phyloP scores from a whole-genome alignment of 2,113 vertebrate species.

The Lonchura striata region DNA sequence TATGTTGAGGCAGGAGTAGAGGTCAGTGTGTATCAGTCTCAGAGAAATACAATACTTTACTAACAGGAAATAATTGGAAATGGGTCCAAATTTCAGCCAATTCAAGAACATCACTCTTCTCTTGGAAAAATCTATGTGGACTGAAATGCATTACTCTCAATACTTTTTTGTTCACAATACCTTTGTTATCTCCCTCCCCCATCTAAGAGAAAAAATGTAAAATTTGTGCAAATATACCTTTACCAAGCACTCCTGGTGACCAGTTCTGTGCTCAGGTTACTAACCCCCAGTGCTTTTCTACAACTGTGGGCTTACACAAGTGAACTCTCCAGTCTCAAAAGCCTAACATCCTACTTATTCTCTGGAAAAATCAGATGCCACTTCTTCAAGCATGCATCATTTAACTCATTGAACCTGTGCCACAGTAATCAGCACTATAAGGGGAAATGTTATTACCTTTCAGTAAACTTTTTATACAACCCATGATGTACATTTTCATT shows the following conservation, averaged over 20 bases:
- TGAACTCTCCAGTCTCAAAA: background rate
- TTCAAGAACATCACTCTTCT: background rate
- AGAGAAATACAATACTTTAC: background rate
- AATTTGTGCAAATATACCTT: background rate
- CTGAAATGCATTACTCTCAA: background rate
- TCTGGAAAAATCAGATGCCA: conserved; percentile 13
- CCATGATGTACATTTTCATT: background rate
- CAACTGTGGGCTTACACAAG: background rate
- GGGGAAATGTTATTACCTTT: background rate
- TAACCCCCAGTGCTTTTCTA: background rate
- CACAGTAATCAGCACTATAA: background rate
- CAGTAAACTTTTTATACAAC: background rate
- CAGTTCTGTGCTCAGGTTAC: background rate
- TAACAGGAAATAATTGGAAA: background rate
- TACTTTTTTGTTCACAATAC: background rate
- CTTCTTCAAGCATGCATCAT: background rate
- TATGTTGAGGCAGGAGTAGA: background rate
- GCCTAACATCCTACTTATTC: background rate
- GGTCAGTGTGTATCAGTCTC: background rate
- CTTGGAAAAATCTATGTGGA: background rate
- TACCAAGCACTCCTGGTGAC: background rate
- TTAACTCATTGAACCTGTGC: background rate
- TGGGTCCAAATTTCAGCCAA: background rate
- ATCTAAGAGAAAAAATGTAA: background rate
- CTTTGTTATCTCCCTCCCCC: background rate